These are phyloP conservation scores for Mormyrus iriodes DNA, from an alignment of 2,113 vertebrate species.

Conservation along the genomic window DNA sequence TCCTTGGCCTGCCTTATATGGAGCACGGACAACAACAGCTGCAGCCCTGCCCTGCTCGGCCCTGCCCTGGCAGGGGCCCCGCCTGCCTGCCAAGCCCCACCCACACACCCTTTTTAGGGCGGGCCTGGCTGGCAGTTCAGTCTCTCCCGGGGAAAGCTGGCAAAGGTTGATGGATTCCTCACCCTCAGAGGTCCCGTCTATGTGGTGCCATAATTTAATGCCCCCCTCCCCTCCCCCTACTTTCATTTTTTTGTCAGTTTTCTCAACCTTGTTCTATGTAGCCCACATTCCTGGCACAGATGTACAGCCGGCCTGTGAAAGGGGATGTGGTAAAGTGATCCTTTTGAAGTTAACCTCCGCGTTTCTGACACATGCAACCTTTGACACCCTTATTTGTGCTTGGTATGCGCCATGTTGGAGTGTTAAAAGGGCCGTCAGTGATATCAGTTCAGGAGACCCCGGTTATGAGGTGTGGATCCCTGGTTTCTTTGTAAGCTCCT, in stretches of 20 bases:
- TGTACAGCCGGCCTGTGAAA: slow-evolving; percentile 57
- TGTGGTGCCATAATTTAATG: slow-evolving; percentile 42
- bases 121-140: not conserved
- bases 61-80: slow-evolving; percentile 31
- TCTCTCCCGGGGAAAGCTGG: not conserved
- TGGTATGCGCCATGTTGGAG: slow-evolving; percentile 37
- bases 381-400: slow-evolving; percentile 37
- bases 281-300: slow-evolving; percentile 51
- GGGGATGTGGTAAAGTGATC: slow-evolving; percentile 46
- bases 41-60: slow-evolving; percentile 38
- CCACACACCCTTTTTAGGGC: not conserved
- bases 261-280: slow-evolving; percentile 32
- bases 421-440: slow-evolving; percentile 36
- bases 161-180: not conserved
- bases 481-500: slow-evolving; percentile 23
- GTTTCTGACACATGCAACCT: slow-evolving; percentile 58
- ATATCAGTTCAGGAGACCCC: slow-evolving; percentile 42
- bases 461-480: slow-evolving; percentile 21
- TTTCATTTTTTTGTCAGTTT: slow-evolving; percentile 29
- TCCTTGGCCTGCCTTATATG: slow-evolving; percentile 44
- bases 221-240: slow-evolving; percentile 36
- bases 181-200: slow-evolving; percentile 21
- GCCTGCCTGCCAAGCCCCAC: not conserved
- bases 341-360: slow-evolving; percentile 62
- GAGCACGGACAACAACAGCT: slow-evolving; percentile 59